Percentiles rank a stretch among this genome's conserved stretches.
Conservation (phyloP, 2,797 vertebrate species). For the Hydrocynus forskahlii region DNA sequence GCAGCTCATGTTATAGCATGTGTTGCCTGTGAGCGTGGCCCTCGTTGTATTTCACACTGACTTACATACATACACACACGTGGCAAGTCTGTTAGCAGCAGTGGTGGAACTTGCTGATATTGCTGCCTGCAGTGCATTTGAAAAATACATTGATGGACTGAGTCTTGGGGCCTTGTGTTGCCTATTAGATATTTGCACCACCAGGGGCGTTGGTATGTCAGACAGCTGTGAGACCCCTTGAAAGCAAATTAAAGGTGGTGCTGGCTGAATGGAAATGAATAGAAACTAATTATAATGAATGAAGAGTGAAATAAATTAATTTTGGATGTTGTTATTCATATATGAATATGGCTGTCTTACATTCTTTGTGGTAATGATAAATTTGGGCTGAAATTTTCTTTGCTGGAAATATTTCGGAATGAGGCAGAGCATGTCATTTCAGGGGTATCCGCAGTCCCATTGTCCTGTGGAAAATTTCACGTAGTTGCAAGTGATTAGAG, state of each 20-base stretch:
- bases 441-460: too few species aligned
- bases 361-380: too few species aligned
- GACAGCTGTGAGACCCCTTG: background rate
- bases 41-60: constrained; percentile 73
- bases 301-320: background rate
- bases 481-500: background rate
- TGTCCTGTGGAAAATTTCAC: background rate
- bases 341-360: background rate
- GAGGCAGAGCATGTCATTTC: too few species aligned
- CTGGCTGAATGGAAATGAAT: background rate
- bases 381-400: too few species aligned
- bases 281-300: background rate
- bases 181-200: constrained; percentile 26
- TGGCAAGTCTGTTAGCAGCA: constrained; percentile 60
- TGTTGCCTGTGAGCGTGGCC: constrained; percentile 61
- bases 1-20: constrained; percentile 68
- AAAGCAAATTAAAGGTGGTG: background rate
- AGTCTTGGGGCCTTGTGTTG: constrained; percentile 38
- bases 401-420: too few species aligned
- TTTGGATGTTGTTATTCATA: background rate
- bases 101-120: constrained; percentile 62
- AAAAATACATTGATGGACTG: constrained; percentile 35
- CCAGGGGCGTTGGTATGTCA: background rate
- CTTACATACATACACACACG: constrained; percentile 59
- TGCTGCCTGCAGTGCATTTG: constrained; percentile 54